Percentiles rank a stretch among this genome's conserved stretches.
These are phyloP conservation scores for Plotosus lineatus DNA, from an alignment of 2,113 vertebrate species.

Conservation along the genomic window DNA sequence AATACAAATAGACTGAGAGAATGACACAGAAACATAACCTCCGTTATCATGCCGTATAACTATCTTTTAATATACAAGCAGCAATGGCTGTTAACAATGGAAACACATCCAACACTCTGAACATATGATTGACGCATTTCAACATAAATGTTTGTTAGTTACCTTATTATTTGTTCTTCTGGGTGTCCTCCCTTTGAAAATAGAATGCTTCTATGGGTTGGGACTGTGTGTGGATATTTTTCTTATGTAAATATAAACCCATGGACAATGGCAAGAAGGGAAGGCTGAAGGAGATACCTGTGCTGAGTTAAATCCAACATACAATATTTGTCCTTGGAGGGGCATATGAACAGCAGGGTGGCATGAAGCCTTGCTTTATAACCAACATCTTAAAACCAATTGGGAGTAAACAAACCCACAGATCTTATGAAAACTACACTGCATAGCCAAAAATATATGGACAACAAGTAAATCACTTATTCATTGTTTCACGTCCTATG, in stretches of 20 bases:
- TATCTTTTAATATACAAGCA: no score
- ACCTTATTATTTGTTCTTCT: constrained; percentile 26
- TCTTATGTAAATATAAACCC: constrained; percentile 51
- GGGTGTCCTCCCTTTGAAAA: constrained; percentile 56
- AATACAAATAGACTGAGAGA: no score
- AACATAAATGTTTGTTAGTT: constrained; percentile 9
- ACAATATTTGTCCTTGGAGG: constrained; percentile 67
- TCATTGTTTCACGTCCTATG: no score
- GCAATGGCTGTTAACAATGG: no score
- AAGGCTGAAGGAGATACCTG: constrained; percentile 2
- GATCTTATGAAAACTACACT: background rate
- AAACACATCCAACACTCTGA: no score
- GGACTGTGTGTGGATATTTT: constrained; percentile 54
- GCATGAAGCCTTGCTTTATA: background rate
- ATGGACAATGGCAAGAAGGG: background rate
- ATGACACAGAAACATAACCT: no score
- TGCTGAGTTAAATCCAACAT: background rate
- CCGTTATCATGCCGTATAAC: no score
- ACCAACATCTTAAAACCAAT: background rate
- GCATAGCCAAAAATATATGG: background rate
- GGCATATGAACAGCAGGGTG: constrained; percentile 17
- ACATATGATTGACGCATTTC: no score
- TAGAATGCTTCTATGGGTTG: constrained; percentile 32
- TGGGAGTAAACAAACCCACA: background rate
- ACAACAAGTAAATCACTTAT: background rate